Base-by-base conservation (phyloP, 2,113 vertebrate species). In the Dolichallabes microphthalmus region DNA sequence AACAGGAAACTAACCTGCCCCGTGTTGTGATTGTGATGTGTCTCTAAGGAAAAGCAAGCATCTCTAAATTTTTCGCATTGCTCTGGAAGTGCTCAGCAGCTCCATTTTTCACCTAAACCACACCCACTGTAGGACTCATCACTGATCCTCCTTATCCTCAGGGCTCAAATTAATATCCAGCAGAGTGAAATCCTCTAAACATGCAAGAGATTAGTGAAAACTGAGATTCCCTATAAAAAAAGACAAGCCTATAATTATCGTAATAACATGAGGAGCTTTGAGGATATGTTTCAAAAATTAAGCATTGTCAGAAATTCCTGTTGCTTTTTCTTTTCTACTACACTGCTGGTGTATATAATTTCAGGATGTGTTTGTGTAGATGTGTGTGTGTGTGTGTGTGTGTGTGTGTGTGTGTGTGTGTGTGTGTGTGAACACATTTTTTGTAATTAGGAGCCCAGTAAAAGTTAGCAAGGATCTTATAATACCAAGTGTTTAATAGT, bases 1-100 rank as follows among this genome's bases (percentile, higher is more conserved):
- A 82, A 76, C 85, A 88, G 85, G 64, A 88, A 86, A 86, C 78
- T 14, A 35, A 61, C 35, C 53, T 71, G 55, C 22, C 30, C 73
- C 35, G 78, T 35, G 52, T 82, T 82, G 55, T 5, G 50, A 81
- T 79, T 75, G 82, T n/a, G 13, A 82, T 27, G 25, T 14, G 45
- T 84, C 66, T 63, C 77, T 71, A 53, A 75, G 53, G 39, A 73
- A 86, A 77, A 68, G 14, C 12, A 10, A 63, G 53, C 35, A 45
- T 22, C 25, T 22, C 71, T 76, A 35, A 22, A 58, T 39, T 2
- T 4, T 77, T 32, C 20, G 35, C 76, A 55, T 50, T 77, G 55
- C 68, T 71, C 25, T 6, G 25, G 71, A 64, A 12, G 2, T 35
- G 30, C 55, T 64, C n/a, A 27, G 35, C 32, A 4, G 50, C 81